Evolutionary conservation across 92 coral and sea anemone species (phyloP), one percentile per base, ranked within the genome.

Genomic region (Zoanthus solanderi): DNA sequence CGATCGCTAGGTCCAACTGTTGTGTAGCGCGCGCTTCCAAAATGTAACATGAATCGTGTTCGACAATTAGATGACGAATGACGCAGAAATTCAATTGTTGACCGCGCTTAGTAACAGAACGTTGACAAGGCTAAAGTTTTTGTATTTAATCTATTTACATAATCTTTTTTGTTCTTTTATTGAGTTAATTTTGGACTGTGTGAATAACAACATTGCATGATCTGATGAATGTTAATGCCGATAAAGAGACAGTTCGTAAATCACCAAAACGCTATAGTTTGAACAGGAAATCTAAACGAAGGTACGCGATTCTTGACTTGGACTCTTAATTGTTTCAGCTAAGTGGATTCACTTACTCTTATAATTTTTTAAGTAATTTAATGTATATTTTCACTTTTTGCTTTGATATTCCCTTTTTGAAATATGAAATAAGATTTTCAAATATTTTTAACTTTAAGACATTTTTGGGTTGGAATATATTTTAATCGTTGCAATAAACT

Each of bases 211-310:
- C 2, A 9, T 57, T 13, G 23, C 1, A 29, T 66, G 12, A 28
- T 6, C 7, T n/a, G 37, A 81, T 81, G 85, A 81, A 81, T 47
- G 23, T 66, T 12, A 2, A 66, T 67, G 57, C 4, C 66, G 28
- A 17, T 8, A 61, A 44, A 52, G 60, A 81, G 18, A 60, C 46
- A 28, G 61, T 81, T 65, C 15, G 50, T 66, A 81, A 81, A 81
- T 81, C 85, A 47, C 85, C 85, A 45, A 81, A 81, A 65, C 85
- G 85, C 45, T 81, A 81, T 73, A 81, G 85, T 68, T 73, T 81
- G 17, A 81, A 81, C 85, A 81, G 85, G 75, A 81, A 81, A 50
- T 81, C 85, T 18, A 46, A 50, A 46, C 85, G 54, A 81, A 81
- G 75, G 85, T 81, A 66, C 45, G 18, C 5, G 16, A 30, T 11